Conservation (phyloP, 2,797 vertebrate genomes). For the Triplophysa bombifrons region DNA sequence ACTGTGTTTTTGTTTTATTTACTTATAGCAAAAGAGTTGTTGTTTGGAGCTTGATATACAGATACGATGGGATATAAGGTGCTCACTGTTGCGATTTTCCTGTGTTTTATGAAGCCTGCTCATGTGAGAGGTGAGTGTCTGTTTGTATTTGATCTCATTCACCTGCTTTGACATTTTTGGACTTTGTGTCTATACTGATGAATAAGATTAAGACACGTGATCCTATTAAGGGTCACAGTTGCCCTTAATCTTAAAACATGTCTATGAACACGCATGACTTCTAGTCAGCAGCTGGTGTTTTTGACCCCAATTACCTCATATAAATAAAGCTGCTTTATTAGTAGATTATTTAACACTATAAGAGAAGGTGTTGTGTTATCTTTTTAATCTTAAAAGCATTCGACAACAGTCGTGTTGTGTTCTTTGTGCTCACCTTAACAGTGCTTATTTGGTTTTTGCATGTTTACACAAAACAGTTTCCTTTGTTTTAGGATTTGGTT, state of each 20-base stretch:
- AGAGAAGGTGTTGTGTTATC: too few species aligned
- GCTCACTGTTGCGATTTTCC: not conserved
- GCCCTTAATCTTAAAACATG: not conserved
- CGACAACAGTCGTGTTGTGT: not conserved
- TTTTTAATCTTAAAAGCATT: not conserved
- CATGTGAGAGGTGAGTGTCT: conserved; percentile 17
- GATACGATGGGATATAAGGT: not conserved
- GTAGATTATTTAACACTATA: too few species aligned
- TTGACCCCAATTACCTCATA: too few species aligned
- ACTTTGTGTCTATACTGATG: too few species aligned
- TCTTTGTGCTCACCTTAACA: too few species aligned
- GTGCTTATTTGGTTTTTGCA: not conserved
- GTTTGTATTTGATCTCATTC: not conserved
- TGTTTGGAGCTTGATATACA: not conserved
- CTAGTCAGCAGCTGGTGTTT: not conserved
- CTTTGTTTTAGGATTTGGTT: too few species aligned
- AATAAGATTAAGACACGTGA: not conserved
- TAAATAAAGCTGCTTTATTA: too few species aligned
- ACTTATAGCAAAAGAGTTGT: not conserved
- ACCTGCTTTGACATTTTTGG: not conserved
- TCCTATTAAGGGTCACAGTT: not conserved
- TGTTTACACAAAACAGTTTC: not conserved
- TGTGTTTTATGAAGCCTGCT: not conserved
- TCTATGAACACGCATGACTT: not conserved
- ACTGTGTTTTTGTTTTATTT: not conserved